Evolutionary conservation across 2,888 invertebrate genomes (phyloP).

Genomic region (Hyalella azteca): DNA sequence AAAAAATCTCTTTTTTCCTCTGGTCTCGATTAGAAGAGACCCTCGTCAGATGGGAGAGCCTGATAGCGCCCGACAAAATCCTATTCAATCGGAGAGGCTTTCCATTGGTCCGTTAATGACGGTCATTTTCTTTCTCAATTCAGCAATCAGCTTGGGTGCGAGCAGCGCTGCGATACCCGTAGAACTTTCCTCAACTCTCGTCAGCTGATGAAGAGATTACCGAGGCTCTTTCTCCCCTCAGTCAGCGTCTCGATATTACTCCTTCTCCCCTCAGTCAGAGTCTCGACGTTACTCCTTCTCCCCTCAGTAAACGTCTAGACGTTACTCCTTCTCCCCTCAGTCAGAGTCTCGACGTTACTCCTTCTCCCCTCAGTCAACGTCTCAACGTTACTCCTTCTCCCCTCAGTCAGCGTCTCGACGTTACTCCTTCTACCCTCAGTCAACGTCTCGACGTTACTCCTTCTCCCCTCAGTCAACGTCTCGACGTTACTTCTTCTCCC

Average conservation of each 20-base stretch:
- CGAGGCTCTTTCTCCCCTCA: not conserved
- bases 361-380: no score
- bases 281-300: not conserved
- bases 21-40: not conserved
- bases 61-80: slow-evolving; percentile 35
- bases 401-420: no score
- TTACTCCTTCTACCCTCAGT: no score
- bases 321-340: not conserved
- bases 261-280: not conserved
- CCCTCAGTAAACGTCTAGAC: no score
- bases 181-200: not conserved
- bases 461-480: no score
- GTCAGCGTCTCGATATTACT: not conserved
- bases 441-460: no score
- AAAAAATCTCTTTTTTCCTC: not conserved
- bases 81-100: slow-evolving; percentile 26
- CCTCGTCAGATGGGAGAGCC: slow-evolving; percentile 23
- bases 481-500: no score
- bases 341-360: not conserved
- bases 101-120: slow-evolving; percentile 16
- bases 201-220: no score
- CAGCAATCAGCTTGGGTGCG: not conserved
- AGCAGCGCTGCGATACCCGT: not conserved
- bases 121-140: slow-evolving; percentile 16
- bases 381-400: no score